Evolutionary conservation across 2,888 invertebrate species (phyloP).

Genomic region (Drosophila mayaguana): DNA sequence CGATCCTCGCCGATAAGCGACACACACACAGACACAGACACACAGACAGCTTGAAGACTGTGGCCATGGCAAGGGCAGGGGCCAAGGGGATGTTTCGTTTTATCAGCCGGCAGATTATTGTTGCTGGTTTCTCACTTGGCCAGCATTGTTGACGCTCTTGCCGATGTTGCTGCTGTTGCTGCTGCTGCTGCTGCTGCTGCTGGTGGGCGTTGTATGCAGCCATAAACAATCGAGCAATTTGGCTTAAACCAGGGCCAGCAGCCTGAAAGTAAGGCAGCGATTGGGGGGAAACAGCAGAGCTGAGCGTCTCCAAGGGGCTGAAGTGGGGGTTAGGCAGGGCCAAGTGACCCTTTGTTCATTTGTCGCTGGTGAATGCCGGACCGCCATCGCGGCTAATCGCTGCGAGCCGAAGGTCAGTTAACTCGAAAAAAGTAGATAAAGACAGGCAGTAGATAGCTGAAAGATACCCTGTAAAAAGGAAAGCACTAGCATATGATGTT

Average conservation of each 20-base stretch:
- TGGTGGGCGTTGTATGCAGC: conserved; percentile 79
- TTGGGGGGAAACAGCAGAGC: not conserved
- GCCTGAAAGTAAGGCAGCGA: conserved; percentile 20
- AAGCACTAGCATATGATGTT: too few species aligned
- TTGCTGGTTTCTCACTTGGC: conserved; percentile 81
- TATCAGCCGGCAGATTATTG: conserved; percentile 79
- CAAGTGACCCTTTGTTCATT: conserved; percentile 70
- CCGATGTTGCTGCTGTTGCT: conserved; percentile 35
- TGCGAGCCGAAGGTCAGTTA: conserved; percentile 72
- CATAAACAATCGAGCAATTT: conserved; percentile 83
- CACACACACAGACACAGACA: conserved; percentile 40
- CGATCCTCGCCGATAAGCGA: conserved; percentile 79
- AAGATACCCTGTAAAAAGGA: not conserved
- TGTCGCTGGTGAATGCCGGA: conserved; percentile 67
- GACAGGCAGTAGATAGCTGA: not conserved
- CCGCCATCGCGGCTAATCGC: conserved; percentile 74
- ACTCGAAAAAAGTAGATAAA: conserved; percentile 29
- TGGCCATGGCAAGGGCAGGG: not conserved
- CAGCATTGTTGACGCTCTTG: conserved; percentile 46
- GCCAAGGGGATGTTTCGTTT: conserved; percentile 45
- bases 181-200: conserved; percentile 42
- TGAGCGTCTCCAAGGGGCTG: not conserved
- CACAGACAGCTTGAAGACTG: conserved; percentile 18
- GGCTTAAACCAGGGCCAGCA: conserved; percentile 51
- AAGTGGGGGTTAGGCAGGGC: not conserved